Conservation (phyloP, 2,888 invertebrate genomes). For the Drosophila tanythrix region DNA sequence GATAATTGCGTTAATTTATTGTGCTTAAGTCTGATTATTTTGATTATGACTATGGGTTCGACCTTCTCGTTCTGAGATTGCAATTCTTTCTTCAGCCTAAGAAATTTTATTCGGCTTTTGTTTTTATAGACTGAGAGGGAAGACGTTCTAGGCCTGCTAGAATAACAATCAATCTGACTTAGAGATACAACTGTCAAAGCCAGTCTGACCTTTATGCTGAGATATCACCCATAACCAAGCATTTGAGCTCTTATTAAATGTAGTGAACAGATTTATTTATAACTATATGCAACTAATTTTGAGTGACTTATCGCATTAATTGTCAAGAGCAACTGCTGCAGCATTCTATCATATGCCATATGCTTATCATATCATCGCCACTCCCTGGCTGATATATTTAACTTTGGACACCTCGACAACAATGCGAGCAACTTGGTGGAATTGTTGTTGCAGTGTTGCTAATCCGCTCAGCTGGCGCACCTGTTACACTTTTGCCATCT, state of each 20-base stretch:
- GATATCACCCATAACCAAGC: not conserved
- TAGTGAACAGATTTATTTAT: slow-evolving; percentile 10
- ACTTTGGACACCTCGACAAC: slow-evolving; percentile 58
- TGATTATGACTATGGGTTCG: not conserved
- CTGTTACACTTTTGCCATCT: slow-evolving; percentile 71
- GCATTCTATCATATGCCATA: slow-evolving; percentile 18
- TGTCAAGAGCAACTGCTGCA: slow-evolving; percentile 49
- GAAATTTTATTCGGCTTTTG: not conserved
- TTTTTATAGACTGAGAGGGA: not conserved
- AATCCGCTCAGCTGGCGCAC: slow-evolving; percentile 68
- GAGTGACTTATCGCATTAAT: slow-evolving; percentile 14
- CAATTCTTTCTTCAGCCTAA: not conserved
- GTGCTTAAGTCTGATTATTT: not conserved
- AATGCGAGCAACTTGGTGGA: slow-evolving; percentile 19
- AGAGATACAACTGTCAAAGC: not conserved
- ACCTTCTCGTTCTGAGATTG: not conserved
- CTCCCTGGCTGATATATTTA: slow-evolving; percentile 34
- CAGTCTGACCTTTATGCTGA: not conserved
- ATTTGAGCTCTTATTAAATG: not conserved
- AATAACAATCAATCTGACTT: not conserved
- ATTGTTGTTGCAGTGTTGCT: slow-evolving; percentile 42
- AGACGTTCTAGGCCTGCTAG: not conserved
- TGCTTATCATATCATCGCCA: slow-evolving; percentile 8
- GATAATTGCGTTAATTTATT: not conserved
- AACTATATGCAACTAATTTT: slow-evolving; percentile 3